A percentile compares a stretch with the other conserved stretches of the same genome.
Conservation (phyloP, 2,888 invertebrate species). For the Yponomeuta malinellus region DNA sequence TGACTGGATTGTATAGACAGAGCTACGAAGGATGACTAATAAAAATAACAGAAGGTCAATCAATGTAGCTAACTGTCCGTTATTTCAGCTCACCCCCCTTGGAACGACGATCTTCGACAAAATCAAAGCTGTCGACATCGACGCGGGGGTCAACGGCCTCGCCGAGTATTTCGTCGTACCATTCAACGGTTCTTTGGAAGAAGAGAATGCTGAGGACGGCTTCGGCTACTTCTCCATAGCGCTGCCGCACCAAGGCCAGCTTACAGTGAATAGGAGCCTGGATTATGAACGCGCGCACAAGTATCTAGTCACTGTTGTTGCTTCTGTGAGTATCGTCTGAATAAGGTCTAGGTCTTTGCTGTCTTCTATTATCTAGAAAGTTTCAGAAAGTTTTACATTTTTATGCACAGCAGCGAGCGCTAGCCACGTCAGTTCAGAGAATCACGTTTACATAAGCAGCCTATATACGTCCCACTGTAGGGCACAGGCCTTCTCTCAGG, state of each 20-base stretch:
- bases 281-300: conserved; percentile 92
- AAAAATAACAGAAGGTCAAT: no score
- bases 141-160: conserved; percentile 91
- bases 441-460: no score
- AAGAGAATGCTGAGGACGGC: conserved; percentile 81
- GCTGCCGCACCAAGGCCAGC: conserved; percentile 91
- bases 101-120: conserved; percentile 91
- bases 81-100: conserved; percentile 86
- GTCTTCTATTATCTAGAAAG: no score
- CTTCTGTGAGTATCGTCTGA: conserved; percentile 82
- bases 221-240: conserved; percentile 90
- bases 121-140: conserved; percentile 86
- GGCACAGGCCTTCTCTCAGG: no score
- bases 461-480: no score
- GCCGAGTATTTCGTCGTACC: conserved; percentile 90
- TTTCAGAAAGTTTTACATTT: no score
- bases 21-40: no score
- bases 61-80: no score
- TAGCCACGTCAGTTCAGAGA: no score
- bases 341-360: not conserved
- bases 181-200: conserved; percentile 55
- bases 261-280: conserved; percentile 88
- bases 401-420: no score
- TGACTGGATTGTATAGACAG: no score
- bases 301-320: conserved; percentile 91